Percentiles rank a stretch among this genome's conserved stretches.
phyloP scores from a whole-genome alignment of 2,113 vertebrate genomes.

The Calypte anna region DNA sequence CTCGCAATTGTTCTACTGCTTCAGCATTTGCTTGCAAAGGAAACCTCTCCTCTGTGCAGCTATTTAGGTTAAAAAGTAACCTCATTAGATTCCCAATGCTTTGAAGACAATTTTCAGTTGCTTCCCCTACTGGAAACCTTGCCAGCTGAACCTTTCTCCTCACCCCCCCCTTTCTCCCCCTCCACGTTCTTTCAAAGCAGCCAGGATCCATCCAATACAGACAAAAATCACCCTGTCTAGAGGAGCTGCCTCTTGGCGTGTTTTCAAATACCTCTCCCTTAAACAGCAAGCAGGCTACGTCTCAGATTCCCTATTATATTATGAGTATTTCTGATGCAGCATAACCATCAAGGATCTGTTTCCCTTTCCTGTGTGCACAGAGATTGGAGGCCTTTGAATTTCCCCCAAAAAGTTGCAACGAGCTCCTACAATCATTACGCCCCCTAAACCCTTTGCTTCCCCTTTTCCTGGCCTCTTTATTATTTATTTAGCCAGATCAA shows the following conservation, averaged over 20 bases:
- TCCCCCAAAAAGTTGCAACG: conserved; percentile 11
- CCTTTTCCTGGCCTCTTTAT: conserved; percentile 71
- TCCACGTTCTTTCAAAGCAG: conserved; percentile 58
- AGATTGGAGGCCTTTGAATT: conserved; percentile 22
- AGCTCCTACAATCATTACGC: conserved; percentile 36
- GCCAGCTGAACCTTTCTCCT: conserved; percentile 67
- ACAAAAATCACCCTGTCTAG: conserved; percentile 69
- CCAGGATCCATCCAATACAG: conserved; percentile 64
- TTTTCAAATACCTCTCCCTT: conserved; percentile 71
- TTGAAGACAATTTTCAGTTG: conserved; percentile 68
- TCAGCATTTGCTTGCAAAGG: conserved; percentile 65
- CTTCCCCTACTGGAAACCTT: conserved; percentile 66
- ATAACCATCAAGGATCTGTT: not conserved
- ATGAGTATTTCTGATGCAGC: conserved; percentile 35
- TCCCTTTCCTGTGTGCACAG: not conserved
- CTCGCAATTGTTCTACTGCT: conserved; percentile 55
- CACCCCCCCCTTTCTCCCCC: not conserved
- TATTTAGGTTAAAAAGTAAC: conserved; percentile 72
- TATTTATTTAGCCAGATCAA: conserved; percentile 83
- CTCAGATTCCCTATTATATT: not conserved
- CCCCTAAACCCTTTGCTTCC: conserved; percentile 49
- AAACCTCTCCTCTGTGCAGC: conserved; percentile 49
- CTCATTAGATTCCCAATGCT: conserved; percentile 62
- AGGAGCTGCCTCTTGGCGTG: conserved; percentile 59
- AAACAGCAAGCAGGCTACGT: conserved; percentile 35